Evolutionary conservation across 1,140 invertebrate species (phyloP).

Genomic region (Nasonia vitripennis): DNA sequence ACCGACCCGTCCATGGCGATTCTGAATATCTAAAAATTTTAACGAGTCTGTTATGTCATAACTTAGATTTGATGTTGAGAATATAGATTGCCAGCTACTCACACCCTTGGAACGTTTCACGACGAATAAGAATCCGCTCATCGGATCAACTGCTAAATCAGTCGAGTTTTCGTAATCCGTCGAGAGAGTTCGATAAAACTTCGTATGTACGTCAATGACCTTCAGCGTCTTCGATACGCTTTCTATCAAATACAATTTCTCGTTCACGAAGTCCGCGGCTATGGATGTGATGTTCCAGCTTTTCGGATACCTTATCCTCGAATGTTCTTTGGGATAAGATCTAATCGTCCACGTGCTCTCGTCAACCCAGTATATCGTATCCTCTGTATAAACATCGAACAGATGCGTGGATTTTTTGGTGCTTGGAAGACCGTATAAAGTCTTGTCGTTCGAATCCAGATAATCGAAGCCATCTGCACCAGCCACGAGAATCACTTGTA

Average conservation of each 20-base stretch:
- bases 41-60: too few relatives aligned
- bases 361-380: not conserved
- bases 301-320: not conserved
- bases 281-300: not conserved
- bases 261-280: not conserved
- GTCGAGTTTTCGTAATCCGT: not conserved
- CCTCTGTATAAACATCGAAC: not conserved
- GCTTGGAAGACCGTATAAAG: not conserved
- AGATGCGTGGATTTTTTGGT: not conserved
- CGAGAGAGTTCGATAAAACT: not conserved
- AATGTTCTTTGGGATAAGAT: not conserved
- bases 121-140: not conserved
- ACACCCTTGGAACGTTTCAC: not conserved
- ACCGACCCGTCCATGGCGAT: not conserved
- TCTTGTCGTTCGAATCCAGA: not conserved
- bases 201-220: not conserved
- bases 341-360: not conserved
- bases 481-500: not conserved
- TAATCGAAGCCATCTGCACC: not conserved
- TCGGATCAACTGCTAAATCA: not conserved
- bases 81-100: not conserved
- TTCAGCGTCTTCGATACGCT: not conserved
- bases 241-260: not conserved
- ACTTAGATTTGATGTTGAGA: too few relatives aligned
- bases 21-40: not conserved